Conservation (phyloP, 2,113 vertebrate genomes). For the Pan troglodytes region NHGRI_mPanTro3-v2.1_pri NC_072417.2:37832001-37832500, state of each 20-base stretch:
- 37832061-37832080: constrained; percentile 29
- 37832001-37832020: neutral
- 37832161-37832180: neutral
- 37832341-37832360: neutral
- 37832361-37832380: constrained; percentile 28
- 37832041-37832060: neutral
- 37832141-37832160: neutral
- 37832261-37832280: neutral
- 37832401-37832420: constrained; percentile 15
- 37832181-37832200: neutral
- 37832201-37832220: constrained; percentile 10
- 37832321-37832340: constrained; percentile 12
- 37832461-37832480: neutral
- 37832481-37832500: constrained; percentile 21
- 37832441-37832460: neutral
- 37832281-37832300: neutral
- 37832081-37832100: neutral
- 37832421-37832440: constrained; percentile 37
- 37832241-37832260: neutral
- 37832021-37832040: constrained; percentile 2
- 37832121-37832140: neutral
- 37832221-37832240: neutral
- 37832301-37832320: neutral
- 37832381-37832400: neutral
- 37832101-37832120: neutral